Base-by-base conservation (phyloP, 2,113 vertebrate genomes). In the Oncorhynchus gorbuscha region DNA sequence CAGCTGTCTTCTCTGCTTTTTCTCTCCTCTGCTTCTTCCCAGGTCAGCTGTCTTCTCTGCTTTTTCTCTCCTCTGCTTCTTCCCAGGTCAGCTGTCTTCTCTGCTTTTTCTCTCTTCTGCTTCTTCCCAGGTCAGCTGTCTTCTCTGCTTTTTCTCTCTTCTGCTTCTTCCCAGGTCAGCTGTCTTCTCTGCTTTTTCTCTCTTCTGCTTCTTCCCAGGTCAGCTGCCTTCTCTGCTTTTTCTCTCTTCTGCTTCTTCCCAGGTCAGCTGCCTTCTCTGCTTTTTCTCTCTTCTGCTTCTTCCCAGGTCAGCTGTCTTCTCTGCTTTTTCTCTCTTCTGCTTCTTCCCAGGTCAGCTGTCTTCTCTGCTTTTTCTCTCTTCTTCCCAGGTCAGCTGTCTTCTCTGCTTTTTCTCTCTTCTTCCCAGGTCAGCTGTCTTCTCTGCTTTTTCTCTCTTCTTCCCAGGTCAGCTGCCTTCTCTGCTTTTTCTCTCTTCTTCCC, bases 91-190 rank as follows among this genome's bases (percentile, higher is more conserved):
- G 65, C 65, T 66, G 9, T 85, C 28, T 16, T 14, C 18, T 26
- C 26, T 72, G 48, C 55, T 26, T 8, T 48, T 6, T 49, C 26
- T 35, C 6, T 35, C 35, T 35, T 28, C 35, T 20, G 7, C 35
- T 35, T 28, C 35, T 20, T 28, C n/a, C 26, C 65, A 67, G 28
- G 65, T 67, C 13, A 67, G 65, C 65, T 66, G 9, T 85, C 26
- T 16, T 14, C 18, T 26, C 26, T 72, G 48, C 55, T 26, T 9
- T 48, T 14, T 49, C 26, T 35, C 7, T 35, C 35, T n/a, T n/a
- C n/a, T n/a, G n/a, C n/a, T n/a, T 35, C 35, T 20, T 28, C n/a
- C 26, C 65, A 67, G 28, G 65, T 67, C 13, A 67, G 65, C 65
- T 65, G 9, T 85, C 26, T 16, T 14, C 18, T 26, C 24, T 72